Base-by-base conservation (phyloP, 2,888 invertebrate genomes). In the Muscina levida region DNA sequence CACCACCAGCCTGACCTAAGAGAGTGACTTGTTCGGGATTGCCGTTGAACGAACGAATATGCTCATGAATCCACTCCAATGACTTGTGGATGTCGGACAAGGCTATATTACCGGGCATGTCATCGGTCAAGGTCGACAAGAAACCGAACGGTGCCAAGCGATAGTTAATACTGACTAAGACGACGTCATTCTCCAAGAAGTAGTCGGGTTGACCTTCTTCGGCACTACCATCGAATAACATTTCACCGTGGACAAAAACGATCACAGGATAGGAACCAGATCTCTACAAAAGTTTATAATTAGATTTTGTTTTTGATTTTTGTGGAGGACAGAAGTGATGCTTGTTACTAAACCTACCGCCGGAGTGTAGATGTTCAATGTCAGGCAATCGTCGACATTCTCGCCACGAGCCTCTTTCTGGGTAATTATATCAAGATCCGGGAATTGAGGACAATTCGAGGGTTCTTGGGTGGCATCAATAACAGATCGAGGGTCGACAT, bases 1-100 rank as follows among this genome's bases (percentile, higher is more conserved):
- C 92, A 1, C 92, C 92, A 13, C 92, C 92, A 22, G 92, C 92
- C 84, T 93, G 92, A 1, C 93, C 93, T 56, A 92, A 89, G 2
- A 92, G 84, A 0, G 93, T 93, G 0, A 93, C 90, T 39, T 86
- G 86, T 5, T 85, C 83, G 4, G 91, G 87, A 84, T 92, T 89
- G 1, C 93, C 93, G 31, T 92, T 92, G 81, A 93, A 93, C 46
- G 86, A 79, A 1, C 80, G 84, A 15, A 92, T 91, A 84, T 92
- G 87, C 15, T 89, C 87, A 15, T 91, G 89, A 15, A 92, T 90
- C 92, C 93, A 93, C 73, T 91, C 86, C 46, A 93, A 84, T 0
- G 92, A 92, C 83, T 91, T 80, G 4, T 92, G 86, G 71, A 92
- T 88, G 84, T 93, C 93, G 37, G 92, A 87, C n/a, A 93, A 84